These are phyloP conservation scores for Luperina testacea DNA, from an alignment of 2,888 invertebrate genomes.

Conservation along the genomic window DNA sequence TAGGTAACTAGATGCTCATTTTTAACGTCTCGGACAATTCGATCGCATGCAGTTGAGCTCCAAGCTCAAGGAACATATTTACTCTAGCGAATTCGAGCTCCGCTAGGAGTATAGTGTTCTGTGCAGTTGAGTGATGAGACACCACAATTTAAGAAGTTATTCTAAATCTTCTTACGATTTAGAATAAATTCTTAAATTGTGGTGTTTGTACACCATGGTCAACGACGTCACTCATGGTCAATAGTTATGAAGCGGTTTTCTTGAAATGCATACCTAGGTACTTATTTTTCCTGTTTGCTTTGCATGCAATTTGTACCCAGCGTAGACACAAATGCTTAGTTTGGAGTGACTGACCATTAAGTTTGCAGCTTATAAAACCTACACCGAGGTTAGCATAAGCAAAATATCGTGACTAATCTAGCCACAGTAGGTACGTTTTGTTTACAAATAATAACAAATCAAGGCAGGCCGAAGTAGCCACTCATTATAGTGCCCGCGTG, in stretches of 20 bases:
- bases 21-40: not conserved
- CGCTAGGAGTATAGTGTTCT: not conserved
- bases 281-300: conserved; percentile 28
- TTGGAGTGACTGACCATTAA: not conserved
- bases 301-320: not conserved
- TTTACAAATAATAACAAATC: conserved; percentile 31
- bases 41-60: not conserved
- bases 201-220: not conserved
- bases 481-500: not conserved
- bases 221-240: not conserved
- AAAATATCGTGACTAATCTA: not conserved
- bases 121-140: not conserved
- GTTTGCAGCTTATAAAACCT: not conserved
- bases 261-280: not conserved
- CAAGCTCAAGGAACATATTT: no score
- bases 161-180: not conserved
- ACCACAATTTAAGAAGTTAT: not conserved
- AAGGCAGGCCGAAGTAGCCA: not conserved
- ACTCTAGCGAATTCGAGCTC: not conserved
- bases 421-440: not conserved
- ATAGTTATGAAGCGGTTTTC: not conserved
- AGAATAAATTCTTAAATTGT: not conserved
- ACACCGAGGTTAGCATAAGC: not conserved
- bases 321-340: not conserved
- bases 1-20: not conserved